These are phyloP conservation scores for Coelinius sp. DNA, from an alignment of 2,888 invertebrate species.

Conservation along the genomic window DNA sequence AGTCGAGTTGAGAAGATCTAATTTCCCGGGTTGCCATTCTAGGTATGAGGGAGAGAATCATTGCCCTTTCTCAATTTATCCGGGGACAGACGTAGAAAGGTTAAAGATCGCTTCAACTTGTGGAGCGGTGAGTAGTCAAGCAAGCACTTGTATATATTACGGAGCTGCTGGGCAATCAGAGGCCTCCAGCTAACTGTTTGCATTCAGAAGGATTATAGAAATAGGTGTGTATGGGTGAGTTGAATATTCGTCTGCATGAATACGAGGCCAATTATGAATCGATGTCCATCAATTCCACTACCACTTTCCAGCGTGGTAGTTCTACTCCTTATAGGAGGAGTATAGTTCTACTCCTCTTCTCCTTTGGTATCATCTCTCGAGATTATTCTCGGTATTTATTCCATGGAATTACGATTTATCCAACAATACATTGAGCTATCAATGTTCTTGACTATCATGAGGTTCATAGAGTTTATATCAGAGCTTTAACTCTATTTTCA, in stretches of 20 bases:
- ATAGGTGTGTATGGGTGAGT: background rate
- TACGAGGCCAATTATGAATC: conserved; percentile 25
- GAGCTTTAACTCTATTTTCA: background rate
- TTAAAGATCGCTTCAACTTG: conserved; percentile 54
- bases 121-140: conserved; percentile 12
- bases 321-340: conserved; percentile 2
- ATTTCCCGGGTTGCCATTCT: conserved; percentile 61
- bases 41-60: conserved; percentile 20
- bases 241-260: background rate
- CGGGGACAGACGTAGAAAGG: conserved; percentile 46
- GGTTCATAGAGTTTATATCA: background rate
- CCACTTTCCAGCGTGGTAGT: conserved; percentile 23
- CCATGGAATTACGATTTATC: no score
- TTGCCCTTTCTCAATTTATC: conserved; percentile 48
- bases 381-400: background rate
- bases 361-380: background rate
- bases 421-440: no score
- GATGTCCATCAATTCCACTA: conserved; percentile 31
- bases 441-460: background rate
- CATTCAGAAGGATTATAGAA: conserved; percentile 20
- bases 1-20: conserved; percentile 54
- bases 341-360: no score
- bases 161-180: conserved; percentile 19
- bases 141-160: background rate
- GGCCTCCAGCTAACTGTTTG: conserved; percentile 8